Conservation (phyloP, 1,140 invertebrate species). For the Cherax destructor region DNA sequence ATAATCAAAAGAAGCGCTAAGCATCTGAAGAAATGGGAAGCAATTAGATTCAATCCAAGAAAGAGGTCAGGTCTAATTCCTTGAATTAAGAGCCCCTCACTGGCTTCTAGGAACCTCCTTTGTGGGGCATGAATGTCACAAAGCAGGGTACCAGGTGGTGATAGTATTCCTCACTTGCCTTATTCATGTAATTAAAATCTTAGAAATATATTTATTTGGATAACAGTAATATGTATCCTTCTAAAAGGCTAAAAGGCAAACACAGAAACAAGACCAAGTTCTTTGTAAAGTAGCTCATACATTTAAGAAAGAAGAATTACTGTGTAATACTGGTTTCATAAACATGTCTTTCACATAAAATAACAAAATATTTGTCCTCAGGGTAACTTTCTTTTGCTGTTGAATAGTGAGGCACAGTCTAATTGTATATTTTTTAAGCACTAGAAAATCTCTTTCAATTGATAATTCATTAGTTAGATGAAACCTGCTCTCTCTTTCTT, state of each 20-base stretch:
- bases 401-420: neutral
- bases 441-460: neutral
- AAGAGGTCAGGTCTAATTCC: too few species aligned
- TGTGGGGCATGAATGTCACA: neutral
- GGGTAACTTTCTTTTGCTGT: neutral
- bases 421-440: neutral
- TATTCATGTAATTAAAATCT: neutral
- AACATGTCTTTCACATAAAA: neutral
- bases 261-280: neutral
- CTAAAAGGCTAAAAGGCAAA: neutral
- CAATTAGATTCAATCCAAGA: too few species aligned
- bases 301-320: neutral
- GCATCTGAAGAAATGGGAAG: too few species aligned
- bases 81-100: too few species aligned
- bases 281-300: neutral
- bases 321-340: neutral
- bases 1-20: too few species aligned
- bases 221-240: neutral
- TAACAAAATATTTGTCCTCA: conserved; percentile 14
- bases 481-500: neutral
- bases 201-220: neutral
- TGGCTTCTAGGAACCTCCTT: too few species aligned
- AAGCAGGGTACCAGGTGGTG: conserved; percentile 8
- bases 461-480: conserved; percentile 2
- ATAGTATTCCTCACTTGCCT: conserved; percentile 28